Conservation (phyloP, 2,113 vertebrate genomes). For the Toxotes jaculatrix region DNA sequence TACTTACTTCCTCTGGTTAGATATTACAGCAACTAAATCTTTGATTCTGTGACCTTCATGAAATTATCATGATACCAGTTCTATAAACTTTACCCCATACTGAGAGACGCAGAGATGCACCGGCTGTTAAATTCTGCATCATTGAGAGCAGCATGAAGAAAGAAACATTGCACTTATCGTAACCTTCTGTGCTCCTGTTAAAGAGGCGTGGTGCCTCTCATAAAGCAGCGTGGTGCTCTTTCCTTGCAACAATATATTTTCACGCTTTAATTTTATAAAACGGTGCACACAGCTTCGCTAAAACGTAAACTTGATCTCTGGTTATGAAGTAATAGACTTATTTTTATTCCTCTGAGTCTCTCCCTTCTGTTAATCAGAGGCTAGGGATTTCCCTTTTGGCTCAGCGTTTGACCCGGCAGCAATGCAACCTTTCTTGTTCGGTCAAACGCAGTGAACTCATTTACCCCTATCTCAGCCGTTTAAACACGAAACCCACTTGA, state of each 20-base stretch:
- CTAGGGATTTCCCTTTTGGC: slow-evolving; percentile 61
- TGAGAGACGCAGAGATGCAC: slow-evolving; percentile 46
- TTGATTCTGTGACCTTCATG: slow-evolving; percentile 37
- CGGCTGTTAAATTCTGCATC: slow-evolving; percentile 40
- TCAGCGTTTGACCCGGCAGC: slow-evolving; percentile 54
- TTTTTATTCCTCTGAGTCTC: slow-evolving; percentile 52
- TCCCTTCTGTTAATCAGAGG: slow-evolving; percentile 46
- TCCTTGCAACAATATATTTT: slow-evolving; percentile 60
- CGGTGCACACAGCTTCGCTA: slow-evolving; percentile 41
- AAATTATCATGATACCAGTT: slow-evolving; percentile 33
- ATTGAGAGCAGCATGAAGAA: slow-evolving; percentile 47
- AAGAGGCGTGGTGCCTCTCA: slow-evolving; percentile 42
- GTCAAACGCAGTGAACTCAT: slow-evolving; percentile 64
- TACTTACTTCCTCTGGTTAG: slow-evolving; percentile 40
- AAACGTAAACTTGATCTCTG: slow-evolving; percentile 54
- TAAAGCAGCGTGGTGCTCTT: slow-evolving; percentile 62
- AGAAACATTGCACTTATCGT: slow-evolving; percentile 53
- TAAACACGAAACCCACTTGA: slow-evolving; percentile 48
- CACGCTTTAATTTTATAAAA: slow-evolving; percentile 49
- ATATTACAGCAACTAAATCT: slow-evolving; percentile 26
- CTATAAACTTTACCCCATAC: slow-evolving; percentile 41
- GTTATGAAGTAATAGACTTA: slow-evolving; percentile 51
- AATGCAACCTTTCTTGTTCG: slow-evolving; percentile 35
- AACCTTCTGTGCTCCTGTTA: slow-evolving; percentile 47
- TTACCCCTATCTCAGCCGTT: slow-evolving; percentile 52